These are phyloP conservation scores for Pao palembangensis DNA, from an alignment of 2,113 vertebrate genomes.

Conservation along the genomic window DNA sequence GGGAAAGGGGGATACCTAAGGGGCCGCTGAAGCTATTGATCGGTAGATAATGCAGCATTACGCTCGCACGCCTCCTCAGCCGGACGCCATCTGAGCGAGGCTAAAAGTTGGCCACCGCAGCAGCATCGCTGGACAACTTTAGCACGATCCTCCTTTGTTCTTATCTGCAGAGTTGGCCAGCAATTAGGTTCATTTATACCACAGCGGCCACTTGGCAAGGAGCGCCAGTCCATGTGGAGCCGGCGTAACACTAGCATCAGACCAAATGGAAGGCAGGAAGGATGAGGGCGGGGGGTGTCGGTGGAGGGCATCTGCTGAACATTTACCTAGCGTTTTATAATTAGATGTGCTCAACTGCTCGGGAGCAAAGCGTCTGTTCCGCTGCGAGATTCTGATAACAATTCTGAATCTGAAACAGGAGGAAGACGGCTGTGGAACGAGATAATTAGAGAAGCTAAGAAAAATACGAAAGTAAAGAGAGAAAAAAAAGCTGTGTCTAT, in stretches of 20 bases:
- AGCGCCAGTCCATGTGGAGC: conserved; percentile 58
- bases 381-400: conserved; percentile 64
- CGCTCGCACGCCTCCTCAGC: conserved; percentile 13
- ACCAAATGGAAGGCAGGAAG: conserved; percentile 72
- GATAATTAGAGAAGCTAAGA: conserved; percentile 62
- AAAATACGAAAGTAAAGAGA: conserved; percentile 27
- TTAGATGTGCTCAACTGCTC: conserved; percentile 74
- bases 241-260: conserved; percentile 70
- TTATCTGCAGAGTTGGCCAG: conserved; percentile 32
- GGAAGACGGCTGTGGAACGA: conserved; percentile 35
- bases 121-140: conserved; percentile 43
- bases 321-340: conserved; percentile 75
- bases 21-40: conserved; percentile 25
- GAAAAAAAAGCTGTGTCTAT: conserved; percentile 54
- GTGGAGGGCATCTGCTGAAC: conserved; percentile 77
- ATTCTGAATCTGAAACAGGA: conserved; percentile 49
- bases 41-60: conserved; percentile 12
- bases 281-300: conserved; percentile 12
- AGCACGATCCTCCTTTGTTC: conserved; percentile 42
- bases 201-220: conserved; percentile 54
- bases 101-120: conserved; percentile 26
- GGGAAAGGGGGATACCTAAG: too few species aligned
- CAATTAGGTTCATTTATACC: conserved; percentile 66
- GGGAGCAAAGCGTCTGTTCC: conserved; percentile 70
- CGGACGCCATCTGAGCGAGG: conserved; percentile 4